These are phyloP conservation scores for Euphysa ruthae DNA, from an alignment of 30 jellyfish, hydroid and myxozoan species.

Conservation along the genomic window DNA sequence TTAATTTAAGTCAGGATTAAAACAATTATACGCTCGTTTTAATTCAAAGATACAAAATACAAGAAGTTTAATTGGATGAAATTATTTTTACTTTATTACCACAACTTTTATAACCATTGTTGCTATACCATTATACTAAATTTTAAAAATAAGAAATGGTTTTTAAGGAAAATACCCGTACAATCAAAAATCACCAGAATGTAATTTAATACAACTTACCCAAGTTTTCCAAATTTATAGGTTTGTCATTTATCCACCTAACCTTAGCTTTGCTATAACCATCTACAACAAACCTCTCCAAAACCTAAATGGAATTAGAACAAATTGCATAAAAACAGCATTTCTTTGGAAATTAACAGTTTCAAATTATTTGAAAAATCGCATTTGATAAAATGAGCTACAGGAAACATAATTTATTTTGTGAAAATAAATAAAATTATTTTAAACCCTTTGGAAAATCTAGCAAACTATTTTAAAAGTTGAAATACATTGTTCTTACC, in stretches of 20 bases:
- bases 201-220: neutral
- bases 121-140: too few species aligned
- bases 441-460: neutral
- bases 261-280: slow-evolving; percentile 88
- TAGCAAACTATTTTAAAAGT: neutral
- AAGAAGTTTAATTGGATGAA: too few species aligned
- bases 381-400: too few species aligned
- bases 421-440: neutral
- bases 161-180: too few species aligned
- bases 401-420: neutral
- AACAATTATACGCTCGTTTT: too few species aligned
- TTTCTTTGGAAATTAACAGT: neutral
- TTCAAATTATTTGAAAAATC: neutral
- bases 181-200: too few species aligned
- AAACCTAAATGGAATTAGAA: slow-evolving; percentile 30
- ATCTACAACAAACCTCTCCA: slow-evolving; percentile 53
- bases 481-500: slow-evolving; percentile 9
- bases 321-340: neutral
- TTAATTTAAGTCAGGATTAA: too few species aligned
- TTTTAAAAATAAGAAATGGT: too few species aligned
- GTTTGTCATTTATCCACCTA: slow-evolving; percentile 63
- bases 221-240: neutral
- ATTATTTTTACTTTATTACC: too few species aligned
- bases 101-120: too few species aligned
- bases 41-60: too few species aligned